These are phyloP conservation scores for Cosmia trapezina DNA, from an alignment of 2,888 invertebrate genomes.

Conservation along the genomic window DNA sequence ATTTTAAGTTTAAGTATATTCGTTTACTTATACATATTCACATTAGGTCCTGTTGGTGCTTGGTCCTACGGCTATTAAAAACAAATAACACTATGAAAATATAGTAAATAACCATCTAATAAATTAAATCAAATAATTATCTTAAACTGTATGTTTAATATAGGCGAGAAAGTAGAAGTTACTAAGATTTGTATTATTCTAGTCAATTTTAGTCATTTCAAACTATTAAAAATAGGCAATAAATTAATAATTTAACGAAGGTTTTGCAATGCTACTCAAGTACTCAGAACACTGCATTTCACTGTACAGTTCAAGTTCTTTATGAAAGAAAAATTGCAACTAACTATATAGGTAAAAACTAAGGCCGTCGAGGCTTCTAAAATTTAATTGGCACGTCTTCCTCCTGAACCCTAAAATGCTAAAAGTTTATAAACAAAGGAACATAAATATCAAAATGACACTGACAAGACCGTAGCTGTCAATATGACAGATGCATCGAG, in stretches of 20 bases:
- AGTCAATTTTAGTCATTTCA: constrained; percentile 44
- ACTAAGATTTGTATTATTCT: constrained; percentile 28
- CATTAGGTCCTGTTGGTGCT: constrained; percentile 28
- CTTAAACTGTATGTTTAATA: background rate
- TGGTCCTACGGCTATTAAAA: constrained; percentile 12
- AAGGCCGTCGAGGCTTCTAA: too few relatives aligned
- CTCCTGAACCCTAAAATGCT: background rate
- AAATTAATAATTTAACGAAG: background rate
- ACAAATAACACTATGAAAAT: constrained; percentile 15
- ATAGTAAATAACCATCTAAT: constrained; percentile 8
- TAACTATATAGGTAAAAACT: too few relatives aligned
- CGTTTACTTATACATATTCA: constrained; percentile 17
- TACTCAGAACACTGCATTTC: constrained; percentile 7
- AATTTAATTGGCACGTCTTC: too few relatives aligned
- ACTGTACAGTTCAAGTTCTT: background rate
- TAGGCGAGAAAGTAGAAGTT: background rate
- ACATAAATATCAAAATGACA: background rate
- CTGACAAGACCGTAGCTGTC: constrained; percentile 8
- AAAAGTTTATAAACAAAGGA: background rate
- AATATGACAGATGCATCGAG: constrained; percentile 4
- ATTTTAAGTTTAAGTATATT: constrained; percentile 41
- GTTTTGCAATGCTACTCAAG: background rate
- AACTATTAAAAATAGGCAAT: constrained; percentile 11
- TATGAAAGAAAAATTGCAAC: constrained; percentile 3
- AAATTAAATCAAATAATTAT: background rate